These are phyloP conservation scores for Sebastiscus albofasciatus DNA, from an alignment of 2,797 vertebrate genomes.

Conservation along the genomic window DNA sequence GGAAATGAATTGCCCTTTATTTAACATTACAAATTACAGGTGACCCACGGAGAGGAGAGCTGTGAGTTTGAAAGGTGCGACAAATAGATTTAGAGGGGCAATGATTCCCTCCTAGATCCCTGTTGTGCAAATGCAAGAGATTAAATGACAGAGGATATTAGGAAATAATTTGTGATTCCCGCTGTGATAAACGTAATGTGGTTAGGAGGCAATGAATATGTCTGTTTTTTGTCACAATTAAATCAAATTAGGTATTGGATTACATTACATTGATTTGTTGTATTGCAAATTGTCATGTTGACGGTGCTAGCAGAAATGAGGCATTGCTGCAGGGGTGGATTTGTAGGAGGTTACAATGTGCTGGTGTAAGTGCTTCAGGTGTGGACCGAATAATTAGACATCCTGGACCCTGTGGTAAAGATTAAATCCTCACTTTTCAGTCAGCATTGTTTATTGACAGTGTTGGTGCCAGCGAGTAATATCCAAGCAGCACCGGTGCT, in stretches of 20 bases:
- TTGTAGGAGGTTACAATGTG: slow-evolving; percentile 36
- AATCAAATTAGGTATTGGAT: slow-evolving; percentile 70
- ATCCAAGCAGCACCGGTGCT: background rate
- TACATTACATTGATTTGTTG: slow-evolving; percentile 72
- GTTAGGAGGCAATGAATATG: slow-evolving; percentile 78
- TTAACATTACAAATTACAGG: slow-evolving; percentile 85
- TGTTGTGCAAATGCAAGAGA: slow-evolving; percentile 77
- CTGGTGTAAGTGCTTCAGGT: slow-evolving; percentile 47
- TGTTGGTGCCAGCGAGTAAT: slow-evolving; percentile 11
- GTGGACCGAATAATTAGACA: slow-evolving; percentile 36
- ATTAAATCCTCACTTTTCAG: slow-evolving; percentile 35
- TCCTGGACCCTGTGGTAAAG: slow-evolving; percentile 24
- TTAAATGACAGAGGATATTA: slow-evolving; percentile 79
- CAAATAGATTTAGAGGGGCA: slow-evolving; percentile 79
- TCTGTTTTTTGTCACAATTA: slow-evolving; percentile 71
- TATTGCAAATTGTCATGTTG: slow-evolving; percentile 69
- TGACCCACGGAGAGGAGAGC: slow-evolving; percentile 72
- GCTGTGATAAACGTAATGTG: slow-evolving; percentile 74
- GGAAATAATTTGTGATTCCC: slow-evolving; percentile 76
- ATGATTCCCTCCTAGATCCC: slow-evolving; percentile 75
- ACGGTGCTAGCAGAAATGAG: slow-evolving; percentile 56
- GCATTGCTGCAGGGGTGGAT: slow-evolving; percentile 56
- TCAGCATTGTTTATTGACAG: background rate
- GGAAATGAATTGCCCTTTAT: slow-evolving; percentile 85
- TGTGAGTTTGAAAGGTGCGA: slow-evolving; percentile 73